phyloP scores from a whole-genome alignment of 2,888 invertebrate genomes.

The Chalcis sispes region DNA sequence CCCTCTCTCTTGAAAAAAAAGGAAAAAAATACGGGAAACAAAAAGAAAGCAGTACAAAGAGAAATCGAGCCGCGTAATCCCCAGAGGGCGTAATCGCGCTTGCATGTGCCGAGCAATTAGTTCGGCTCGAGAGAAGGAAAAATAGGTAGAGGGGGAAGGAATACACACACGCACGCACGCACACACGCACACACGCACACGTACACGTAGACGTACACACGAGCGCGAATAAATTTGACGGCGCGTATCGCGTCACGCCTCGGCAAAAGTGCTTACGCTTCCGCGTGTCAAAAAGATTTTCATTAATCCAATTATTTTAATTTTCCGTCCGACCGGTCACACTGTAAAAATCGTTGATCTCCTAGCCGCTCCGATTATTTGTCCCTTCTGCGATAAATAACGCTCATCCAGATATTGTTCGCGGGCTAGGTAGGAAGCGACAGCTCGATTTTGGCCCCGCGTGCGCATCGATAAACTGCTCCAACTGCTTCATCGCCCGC shows the following conservation, averaged over 20 bases:
- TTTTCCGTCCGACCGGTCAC: constrained; percentile 15
- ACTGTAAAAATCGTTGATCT: too few species aligned
- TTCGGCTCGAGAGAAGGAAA: constrained; percentile 13
- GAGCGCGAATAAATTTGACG: background rate
- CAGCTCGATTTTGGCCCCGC: too few species aligned
- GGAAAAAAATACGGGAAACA: background rate
- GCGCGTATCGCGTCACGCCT: background rate
- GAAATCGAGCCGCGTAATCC: background rate
- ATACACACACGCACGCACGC: too few species aligned
- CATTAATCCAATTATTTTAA: constrained; percentile 15
- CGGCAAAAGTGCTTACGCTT: constrained; percentile 9
- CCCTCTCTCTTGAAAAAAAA: background rate
- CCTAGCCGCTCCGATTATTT: background rate
- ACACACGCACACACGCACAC: too few species aligned
- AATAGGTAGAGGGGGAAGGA: background rate
- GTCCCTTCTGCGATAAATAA: too few species aligned
- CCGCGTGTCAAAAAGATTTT: too few species aligned
- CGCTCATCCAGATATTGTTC: too few species aligned
- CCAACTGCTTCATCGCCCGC: too few species aligned
- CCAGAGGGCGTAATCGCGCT: constrained; percentile 11
- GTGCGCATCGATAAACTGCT: too few species aligned
- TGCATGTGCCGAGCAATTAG: constrained; percentile 34
- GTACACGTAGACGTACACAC: background rate
- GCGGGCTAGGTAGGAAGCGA: background rate
- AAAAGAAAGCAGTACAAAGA: background rate